Conservation (phyloP, 2,888 invertebrate species). For the Calameuta filiformis region DNA sequence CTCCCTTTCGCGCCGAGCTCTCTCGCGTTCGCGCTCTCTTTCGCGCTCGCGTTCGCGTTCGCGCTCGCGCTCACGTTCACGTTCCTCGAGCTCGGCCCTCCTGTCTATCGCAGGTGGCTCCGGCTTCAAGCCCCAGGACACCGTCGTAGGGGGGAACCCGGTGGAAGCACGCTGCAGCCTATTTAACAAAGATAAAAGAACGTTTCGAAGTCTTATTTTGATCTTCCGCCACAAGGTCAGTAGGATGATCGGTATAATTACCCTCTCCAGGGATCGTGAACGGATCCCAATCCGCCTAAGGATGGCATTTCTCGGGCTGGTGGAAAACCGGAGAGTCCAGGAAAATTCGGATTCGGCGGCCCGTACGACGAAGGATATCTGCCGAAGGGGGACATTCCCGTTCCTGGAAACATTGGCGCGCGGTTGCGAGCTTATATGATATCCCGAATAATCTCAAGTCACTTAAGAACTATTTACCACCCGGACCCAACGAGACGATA, state of each 20-base stretch:
- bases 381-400: slow-evolving; percentile 84
- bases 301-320: slow-evolving; percentile 71
- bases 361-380: slow-evolving; percentile 80
- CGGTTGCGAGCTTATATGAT: neutral
- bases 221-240: slow-evolving; percentile 1
- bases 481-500: neutral
- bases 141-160: slow-evolving; percentile 70
- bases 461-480: neutral
- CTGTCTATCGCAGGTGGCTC: slow-evolving; percentile 73
- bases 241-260: slow-evolving; percentile 50
- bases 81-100: slow-evolving; percentile 71
- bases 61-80: slow-evolving; percentile 67
- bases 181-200: slow-evolving; percentile 5
- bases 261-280: slow-evolving; percentile 79
- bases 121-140: slow-evolving; percentile 75
- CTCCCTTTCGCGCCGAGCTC: slow-evolving; percentile 72
- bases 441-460: neutral
- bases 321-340: slow-evolving; percentile 77
- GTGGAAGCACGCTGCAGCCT: slow-evolving; percentile 72
- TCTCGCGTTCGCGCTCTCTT: slow-evolving; percentile 72
- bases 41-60: slow-evolving; percentile 65
- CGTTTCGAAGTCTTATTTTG: neutral
- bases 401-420: slow-evolving; percentile 61
- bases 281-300: slow-evolving; percentile 61
- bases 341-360: slow-evolving; percentile 74